These are phyloP conservation scores for Anguilla anguilla DNA, from an alignment of 2,797 vertebrate species.

Conservation along the genomic window DNA sequence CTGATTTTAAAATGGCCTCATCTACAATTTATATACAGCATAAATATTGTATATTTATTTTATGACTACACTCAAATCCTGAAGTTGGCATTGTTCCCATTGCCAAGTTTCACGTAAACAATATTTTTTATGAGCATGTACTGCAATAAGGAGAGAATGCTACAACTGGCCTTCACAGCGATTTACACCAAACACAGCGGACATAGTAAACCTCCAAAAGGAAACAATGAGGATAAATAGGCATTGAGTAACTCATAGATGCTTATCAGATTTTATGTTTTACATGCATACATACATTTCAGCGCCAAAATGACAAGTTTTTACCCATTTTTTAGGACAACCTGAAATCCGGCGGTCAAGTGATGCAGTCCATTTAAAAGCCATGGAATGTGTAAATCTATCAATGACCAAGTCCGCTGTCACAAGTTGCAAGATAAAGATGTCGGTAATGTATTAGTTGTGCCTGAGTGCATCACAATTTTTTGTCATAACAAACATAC, in stretches of 20 bases:
- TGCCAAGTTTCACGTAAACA: not conserved
- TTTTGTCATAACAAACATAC: too few relatives aligned
- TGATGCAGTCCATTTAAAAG: too few relatives aligned
- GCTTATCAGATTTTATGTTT: too few relatives aligned
- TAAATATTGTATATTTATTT: not conserved
- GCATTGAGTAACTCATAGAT: not conserved
- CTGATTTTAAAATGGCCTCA: not conserved
- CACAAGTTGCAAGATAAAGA: too few relatives aligned
- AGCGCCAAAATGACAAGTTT: too few relatives aligned
- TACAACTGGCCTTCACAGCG: not conserved
- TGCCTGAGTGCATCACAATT: too few relatives aligned
- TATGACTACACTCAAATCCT: not conserved
- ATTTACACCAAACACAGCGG: not conserved
- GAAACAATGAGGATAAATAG: not conserved
- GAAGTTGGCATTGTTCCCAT: not conserved
- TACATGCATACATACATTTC: too few relatives aligned
- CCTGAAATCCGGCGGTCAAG: too few relatives aligned
- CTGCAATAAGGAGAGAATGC: not conserved
- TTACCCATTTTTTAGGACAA: too few relatives aligned
- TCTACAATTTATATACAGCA: not conserved
- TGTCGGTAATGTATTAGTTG: too few relatives aligned
- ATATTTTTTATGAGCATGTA: not conserved
- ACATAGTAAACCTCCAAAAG: not conserved
- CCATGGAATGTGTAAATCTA: too few relatives aligned
- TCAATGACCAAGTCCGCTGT: too few relatives aligned